Evolutionary conservation across 2,797 vertebrate genomes (phyloP), one percentile per base, ranked within the genome.

Genomic region (Chelidonichthys spinosus): DNA sequence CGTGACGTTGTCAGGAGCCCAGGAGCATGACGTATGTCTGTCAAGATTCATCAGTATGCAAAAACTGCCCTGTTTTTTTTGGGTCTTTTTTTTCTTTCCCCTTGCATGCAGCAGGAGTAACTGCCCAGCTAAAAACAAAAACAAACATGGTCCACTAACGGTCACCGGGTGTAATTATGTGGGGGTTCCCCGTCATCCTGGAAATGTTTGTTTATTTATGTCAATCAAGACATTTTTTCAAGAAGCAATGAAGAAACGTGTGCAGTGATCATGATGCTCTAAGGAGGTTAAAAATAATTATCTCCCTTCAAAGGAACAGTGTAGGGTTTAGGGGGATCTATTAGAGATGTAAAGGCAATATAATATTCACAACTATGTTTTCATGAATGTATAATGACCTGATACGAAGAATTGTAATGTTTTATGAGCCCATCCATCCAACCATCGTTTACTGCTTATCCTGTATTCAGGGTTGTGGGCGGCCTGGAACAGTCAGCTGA

Each of bases 21-120:
- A 77, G 90, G 85, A 93, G 89, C 92, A 92, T 94, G 91, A 93
- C 84, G 81, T 92, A 88, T 91, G 90, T 92, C 92, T 94, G 90
- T 94, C 94, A 94, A 89, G 86, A 90, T 87, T 88, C 91, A 92
- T 93, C 84, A 91, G 81, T 87, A 87, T 91, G 87, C 81, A 82
- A 81, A 91, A 79, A 63, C 40, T 44, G 69, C 68, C 64, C 58
- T 65, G 60, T 72, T 71, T 69, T 32, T 52, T 39, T 70, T 8
- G 15, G 15, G 39, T 67, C 6, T 10, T 36, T 36, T 11, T 52
- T 66, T 62, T 49, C 35, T 54, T 68, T 54, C 14, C 68, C 17
- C 7, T 33, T 46, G 17, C 53, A 72, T 11, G 18, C 8, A 50
- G 54, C 66, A 54, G 59, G 58, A 81, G 50, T 49, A 5, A 70